phyloP scores from a whole-genome alignment of 2,113 vertebrate species.

The Nanger granti region DNA sequence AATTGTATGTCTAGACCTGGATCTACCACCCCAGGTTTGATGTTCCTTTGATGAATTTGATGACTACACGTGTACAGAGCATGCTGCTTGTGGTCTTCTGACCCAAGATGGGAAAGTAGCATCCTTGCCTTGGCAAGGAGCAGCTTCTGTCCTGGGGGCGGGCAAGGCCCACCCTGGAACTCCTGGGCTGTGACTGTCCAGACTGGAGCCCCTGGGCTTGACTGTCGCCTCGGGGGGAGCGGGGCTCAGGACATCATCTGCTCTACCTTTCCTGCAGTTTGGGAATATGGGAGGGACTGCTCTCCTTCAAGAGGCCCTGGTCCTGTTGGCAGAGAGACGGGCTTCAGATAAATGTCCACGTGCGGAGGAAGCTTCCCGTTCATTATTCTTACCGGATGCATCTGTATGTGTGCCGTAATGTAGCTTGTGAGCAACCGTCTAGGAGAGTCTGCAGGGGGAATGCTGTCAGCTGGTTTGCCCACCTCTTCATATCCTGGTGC shows the following conservation, averaged over 20 bases:
- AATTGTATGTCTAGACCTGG: not conserved
- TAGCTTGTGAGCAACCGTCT: not conserved
- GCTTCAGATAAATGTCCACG: not conserved
- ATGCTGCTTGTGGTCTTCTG: not conserved
- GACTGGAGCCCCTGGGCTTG: not conserved
- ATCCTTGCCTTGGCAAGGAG: not conserved
- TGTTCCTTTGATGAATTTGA: not conserved
- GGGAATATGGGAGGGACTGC: fast-evolving
- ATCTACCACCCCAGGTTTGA: too few species aligned
- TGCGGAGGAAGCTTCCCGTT: not conserved
- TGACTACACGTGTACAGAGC: not conserved
- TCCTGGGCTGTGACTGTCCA: not conserved
- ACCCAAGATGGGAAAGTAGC: not conserved
- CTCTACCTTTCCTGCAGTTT: not conserved
- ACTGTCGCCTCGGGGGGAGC: not conserved
- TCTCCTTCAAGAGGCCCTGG: not conserved
- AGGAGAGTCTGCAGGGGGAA: not conserved
- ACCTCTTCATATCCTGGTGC: not conserved
- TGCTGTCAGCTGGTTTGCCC: not conserved
- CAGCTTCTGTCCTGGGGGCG: not conserved
- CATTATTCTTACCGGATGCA: not conserved
- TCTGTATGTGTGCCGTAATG: not conserved
- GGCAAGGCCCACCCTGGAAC: not conserved
- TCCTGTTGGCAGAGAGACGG: not conserved
- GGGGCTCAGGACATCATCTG: fast-evolving